These are phyloP conservation scores for Columbina picui DNA, from an alignment of 2,113 vertebrate genomes.

Conservation along the genomic window DNA sequence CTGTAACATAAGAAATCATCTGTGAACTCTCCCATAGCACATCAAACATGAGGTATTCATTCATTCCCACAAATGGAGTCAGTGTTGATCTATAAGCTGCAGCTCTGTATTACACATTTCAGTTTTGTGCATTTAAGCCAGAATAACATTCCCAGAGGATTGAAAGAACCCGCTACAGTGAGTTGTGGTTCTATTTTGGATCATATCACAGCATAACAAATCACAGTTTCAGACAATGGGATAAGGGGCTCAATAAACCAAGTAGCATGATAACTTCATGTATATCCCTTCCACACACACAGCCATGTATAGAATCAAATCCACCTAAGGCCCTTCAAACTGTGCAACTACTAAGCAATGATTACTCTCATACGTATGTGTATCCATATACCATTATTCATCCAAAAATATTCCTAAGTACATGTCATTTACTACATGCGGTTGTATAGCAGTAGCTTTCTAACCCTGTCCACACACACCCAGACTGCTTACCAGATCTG, in stretches of 20 bases:
- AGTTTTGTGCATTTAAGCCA: conserved; percentile 51
- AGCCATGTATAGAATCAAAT: background rate
- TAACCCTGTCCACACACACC: background rate
- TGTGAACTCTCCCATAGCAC: conserved; percentile 30
- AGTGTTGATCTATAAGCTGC: conserved; percentile 61
- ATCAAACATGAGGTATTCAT: conserved; percentile 51
- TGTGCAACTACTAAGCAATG: background rate
- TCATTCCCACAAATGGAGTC: conserved; percentile 45
- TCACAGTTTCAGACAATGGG: conserved; percentile 52
- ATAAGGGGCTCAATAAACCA: conserved; percentile 45
- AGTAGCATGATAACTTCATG: conserved; percentile 47
- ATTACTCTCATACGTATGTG: background rate
- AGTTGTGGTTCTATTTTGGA: conserved; percentile 37
- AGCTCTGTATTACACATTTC: conserved; percentile 52
- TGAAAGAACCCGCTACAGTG: conserved; percentile 47
- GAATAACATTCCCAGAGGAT: conserved; percentile 45
- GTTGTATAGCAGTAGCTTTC: background rate
- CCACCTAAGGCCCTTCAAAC: background rate
- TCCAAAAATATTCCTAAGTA: background rate
- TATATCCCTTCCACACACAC: background rate
- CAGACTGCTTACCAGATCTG: background rate
- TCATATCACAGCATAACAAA: conserved; percentile 54
- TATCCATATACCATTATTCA: background rate
- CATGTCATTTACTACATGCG: background rate
- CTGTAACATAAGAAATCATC: conserved; percentile 30